Conservation (phyloP, 2,888 invertebrate species). For the Octodonta nipae region DNA sequence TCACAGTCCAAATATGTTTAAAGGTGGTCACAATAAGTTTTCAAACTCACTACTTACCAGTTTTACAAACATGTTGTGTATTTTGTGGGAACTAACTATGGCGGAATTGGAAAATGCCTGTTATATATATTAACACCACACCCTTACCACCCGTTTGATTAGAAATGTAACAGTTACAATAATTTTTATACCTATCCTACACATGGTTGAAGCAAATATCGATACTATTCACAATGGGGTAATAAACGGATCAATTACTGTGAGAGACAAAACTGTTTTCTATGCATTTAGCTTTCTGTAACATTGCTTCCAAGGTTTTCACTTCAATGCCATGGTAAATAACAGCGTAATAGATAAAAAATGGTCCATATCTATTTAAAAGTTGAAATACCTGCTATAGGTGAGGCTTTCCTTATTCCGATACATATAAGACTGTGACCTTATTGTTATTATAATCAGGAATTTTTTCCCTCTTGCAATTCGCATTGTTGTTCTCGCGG, state of each 20-base stretch:
- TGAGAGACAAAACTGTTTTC: constrained; percentile 18
- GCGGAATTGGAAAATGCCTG: constrained; percentile 12
- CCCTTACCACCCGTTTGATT: constrained; percentile 28
- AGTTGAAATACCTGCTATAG: constrained; percentile 32
- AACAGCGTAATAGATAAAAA: constrained; percentile 17
- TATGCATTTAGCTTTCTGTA: constrained; percentile 24
- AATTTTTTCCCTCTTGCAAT: too few relatives aligned
- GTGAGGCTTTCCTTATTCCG: constrained; percentile 35
- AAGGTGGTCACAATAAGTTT: constrained; percentile 5
- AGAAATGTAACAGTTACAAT: constrained; percentile 31
- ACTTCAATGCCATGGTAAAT: constrained; percentile 36
- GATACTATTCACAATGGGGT: constrained; percentile 16
- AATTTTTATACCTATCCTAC: constrained; percentile 33
- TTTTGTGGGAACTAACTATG: constrained; percentile 12
- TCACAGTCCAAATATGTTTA: constrained; percentile 7
- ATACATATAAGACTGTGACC: constrained; percentile 27
- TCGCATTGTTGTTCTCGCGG: too few relatives aligned
- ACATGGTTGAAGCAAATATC: constrained; percentile 27
- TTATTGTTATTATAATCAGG: constrained; percentile 17
- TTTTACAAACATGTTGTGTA: constrained; percentile 35
- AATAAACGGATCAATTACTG: constrained; percentile 8
- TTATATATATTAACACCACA: constrained; percentile 31
- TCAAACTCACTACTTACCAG: constrained; percentile 29
- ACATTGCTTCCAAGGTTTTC: constrained; percentile 31
- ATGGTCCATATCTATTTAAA: constrained; percentile 16